phyloP scores from a whole-genome alignment of 2,797 vertebrate species.

The Halcyon chelicuti region DNA sequence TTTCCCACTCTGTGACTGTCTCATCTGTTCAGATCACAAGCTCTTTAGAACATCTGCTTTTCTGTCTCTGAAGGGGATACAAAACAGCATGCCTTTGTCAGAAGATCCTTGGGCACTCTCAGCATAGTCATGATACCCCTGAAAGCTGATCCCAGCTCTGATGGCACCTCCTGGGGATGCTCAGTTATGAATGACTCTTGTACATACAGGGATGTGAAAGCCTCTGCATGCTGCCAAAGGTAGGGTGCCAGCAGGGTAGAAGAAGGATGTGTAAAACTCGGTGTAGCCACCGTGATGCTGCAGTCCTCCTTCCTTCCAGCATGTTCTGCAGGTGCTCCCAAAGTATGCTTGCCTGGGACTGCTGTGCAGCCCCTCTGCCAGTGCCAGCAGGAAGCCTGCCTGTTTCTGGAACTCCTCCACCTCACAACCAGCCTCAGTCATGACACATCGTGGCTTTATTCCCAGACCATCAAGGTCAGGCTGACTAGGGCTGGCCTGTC shows the following conservation, averaged over 20 bases:
- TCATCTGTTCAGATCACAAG: neutral
- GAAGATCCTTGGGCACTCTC: neutral
- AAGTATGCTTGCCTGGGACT: neutral
- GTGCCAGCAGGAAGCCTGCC: slow-evolving; percentile 8
- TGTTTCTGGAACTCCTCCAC: slow-evolving; percentile 23
- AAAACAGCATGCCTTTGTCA: neutral
- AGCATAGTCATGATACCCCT: neutral
- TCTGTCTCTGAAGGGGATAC: neutral
- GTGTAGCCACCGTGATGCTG: neutral
- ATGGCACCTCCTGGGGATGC: neutral
- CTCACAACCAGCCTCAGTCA: neutral
- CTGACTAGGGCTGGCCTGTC: slow-evolving; percentile 15
- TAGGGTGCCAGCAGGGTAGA: neutral
- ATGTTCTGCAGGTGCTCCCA: neutral
- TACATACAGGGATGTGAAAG: neutral
- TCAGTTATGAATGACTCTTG: neutral
- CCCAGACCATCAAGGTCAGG: slow-evolving; percentile 69
- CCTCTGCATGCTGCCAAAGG: neutral
- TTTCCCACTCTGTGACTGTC: neutral
- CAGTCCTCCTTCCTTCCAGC: neutral
- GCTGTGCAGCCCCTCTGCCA: neutral
- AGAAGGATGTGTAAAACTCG: neutral
- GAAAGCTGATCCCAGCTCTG: neutral
- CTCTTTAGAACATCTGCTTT: neutral
- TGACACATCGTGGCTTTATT: slow-evolving; percentile 56